phyloP scores from a whole-genome alignment of 30 jellyfish, hydroid and myxozoan genomes.

The Morbakka virulenta region DNA sequence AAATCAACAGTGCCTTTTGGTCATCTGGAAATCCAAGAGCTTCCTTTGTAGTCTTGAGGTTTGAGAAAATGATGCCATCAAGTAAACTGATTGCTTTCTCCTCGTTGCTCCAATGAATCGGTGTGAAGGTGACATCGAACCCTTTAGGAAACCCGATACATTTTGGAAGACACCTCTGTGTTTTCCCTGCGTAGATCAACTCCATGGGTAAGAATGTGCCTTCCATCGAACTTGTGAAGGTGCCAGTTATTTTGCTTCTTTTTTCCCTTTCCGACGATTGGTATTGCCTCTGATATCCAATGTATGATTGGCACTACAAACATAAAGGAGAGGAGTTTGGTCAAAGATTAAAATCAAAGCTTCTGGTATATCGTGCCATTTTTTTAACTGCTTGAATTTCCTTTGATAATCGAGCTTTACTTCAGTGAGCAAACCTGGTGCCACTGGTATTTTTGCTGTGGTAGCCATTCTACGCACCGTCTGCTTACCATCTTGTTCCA shows the following conservation, averaged over 20 bases:
- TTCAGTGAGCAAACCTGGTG: too few relatives aligned
- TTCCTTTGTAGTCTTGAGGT: not conserved
- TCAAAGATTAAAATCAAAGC: conserved; percentile 33
- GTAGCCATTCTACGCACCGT: conserved; percentile 44
- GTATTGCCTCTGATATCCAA: too few relatives aligned
- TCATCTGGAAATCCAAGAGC: not conserved
- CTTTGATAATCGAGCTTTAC: too few relatives aligned
- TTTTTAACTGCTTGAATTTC: too few relatives aligned
- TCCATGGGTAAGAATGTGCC: conserved; percentile 14
- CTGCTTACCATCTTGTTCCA: conserved; percentile 16
- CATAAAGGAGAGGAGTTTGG: conserved; percentile 26
- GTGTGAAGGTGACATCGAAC: conserved; percentile 10
- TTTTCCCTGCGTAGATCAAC: conserved; percentile 15
- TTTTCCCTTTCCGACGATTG: too few relatives aligned
- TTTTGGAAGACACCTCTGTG: conserved; percentile 23
- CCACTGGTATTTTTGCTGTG: too few relatives aligned
- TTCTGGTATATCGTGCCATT: conserved; percentile 46
- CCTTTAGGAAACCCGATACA: conserved; percentile 5
- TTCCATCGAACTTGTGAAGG: conserved; percentile 21
- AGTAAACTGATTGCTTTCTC: conserved; percentile 15
- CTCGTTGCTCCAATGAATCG: conserved; percentile 49
- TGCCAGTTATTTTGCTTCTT: too few relatives aligned
- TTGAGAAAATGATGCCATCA: not conserved
- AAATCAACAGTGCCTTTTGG: conserved; percentile 30
- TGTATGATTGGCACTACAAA: conserved; percentile 12